Evolutionary conservation across 2,888 invertebrate species (phyloP), one percentile per base, ranked within the genome.

Genomic region (Amaurobius ferox): DNA sequence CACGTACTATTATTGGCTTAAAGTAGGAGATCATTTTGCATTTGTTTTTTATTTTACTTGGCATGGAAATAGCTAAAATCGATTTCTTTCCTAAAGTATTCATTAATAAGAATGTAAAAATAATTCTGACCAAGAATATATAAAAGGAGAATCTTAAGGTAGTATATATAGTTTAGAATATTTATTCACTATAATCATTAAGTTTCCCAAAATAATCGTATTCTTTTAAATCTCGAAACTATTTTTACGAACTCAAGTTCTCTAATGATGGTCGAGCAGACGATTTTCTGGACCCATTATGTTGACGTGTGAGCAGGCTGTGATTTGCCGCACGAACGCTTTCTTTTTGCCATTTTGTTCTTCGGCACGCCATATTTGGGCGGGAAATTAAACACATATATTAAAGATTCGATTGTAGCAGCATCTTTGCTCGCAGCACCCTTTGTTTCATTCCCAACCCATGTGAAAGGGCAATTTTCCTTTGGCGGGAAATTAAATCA

Each of bases 321-420:
- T 44, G 16, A 16, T 44, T 44, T 16, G 2, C 44, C 2, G 44
- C 44, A 44, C 44, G 44, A 44, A 44, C 16, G 16, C 16, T 44
- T 11, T 44, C 9, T 35, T 35, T 35, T 35, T 35, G 6, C 35
- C 35, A 35, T 9, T 35, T 5, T 35, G 35, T 35, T 35, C 9
- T 7, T 5, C 16, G 44, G 16, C 44, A 44, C 44, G 44, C 44
- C 16, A 44, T 11, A 9, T 16, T 44, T 44, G 9, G 44, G 44
- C 44, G 16, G 44, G 26, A 61, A 61, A 28, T 23, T 23, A 67
- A 67, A 67, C 67, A 67, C 67, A 67, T 23, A 35, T 35, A 67
- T 67, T 67, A 67, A 23, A 35, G n/a, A 3, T 67, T 30, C 67
- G 67, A 30, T 66, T 61, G 28, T 61, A 19, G 67, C 67, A 39